Evolutionary conservation across 2,888 invertebrate species (phyloP).

Genomic region (Ophraella communa): DNA sequence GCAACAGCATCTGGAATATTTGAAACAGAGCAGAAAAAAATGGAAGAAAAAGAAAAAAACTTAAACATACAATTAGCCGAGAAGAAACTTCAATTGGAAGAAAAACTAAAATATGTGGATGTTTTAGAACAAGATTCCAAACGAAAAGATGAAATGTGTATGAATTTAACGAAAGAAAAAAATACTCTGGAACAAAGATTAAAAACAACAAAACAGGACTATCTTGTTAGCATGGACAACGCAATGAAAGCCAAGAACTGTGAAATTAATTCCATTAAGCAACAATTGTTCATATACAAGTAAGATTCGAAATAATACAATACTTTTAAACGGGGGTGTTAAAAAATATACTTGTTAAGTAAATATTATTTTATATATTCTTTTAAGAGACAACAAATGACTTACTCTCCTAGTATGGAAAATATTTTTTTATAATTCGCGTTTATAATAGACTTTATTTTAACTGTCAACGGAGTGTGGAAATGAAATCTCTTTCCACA

Average conservation of each 20-base stretch:
- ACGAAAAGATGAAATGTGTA: slow-evolving; percentile 66
- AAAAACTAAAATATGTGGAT: slow-evolving; percentile 64
- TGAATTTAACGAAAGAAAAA: slow-evolving; percentile 66
- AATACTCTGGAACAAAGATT: slow-evolving; percentile 62
- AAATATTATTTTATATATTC: no score
- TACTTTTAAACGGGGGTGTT: neutral
- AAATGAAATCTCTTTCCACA: no score
- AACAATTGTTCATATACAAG: slow-evolving; percentile 53
- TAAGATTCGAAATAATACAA: neutral
- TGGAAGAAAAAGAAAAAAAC: slow-evolving; percentile 51
- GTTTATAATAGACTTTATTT: no score
- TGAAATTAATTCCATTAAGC: slow-evolving; percentile 61
- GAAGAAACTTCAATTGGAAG: slow-evolving; percentile 64
- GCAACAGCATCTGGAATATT: slow-evolving; percentile 59
- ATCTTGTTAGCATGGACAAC: slow-evolving; percentile 63
- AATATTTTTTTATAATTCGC: no score
- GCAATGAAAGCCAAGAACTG: slow-evolving; percentile 65
- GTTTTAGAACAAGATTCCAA: slow-evolving; percentile 65
- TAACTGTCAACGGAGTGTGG: no score
- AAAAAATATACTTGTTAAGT: no score
- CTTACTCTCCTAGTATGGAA: no score
- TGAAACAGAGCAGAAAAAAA: slow-evolving; percentile 65
- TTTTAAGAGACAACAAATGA: no score
- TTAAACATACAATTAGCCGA: slow-evolving; percentile 66
- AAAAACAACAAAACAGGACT: slow-evolving; percentile 57